phyloP scores from a whole-genome alignment of 2,113 vertebrate species.

The Bubo bubo region DNA sequence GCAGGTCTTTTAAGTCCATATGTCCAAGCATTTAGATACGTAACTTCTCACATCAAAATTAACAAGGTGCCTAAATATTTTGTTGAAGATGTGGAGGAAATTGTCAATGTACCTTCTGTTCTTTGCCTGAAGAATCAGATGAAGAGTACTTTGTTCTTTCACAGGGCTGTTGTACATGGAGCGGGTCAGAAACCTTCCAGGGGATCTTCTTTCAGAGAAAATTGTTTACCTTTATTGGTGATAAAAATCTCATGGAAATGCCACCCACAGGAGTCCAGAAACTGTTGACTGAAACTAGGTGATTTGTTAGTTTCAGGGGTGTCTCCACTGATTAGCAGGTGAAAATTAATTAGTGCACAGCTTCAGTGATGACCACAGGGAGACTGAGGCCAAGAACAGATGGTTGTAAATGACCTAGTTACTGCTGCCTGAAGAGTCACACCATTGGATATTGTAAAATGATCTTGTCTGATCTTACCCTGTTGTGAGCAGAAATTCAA shows the following conservation, averaged over 20 bases:
- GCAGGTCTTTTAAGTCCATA: not conserved
- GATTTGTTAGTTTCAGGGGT: not conserved
- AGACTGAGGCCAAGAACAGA: slow-evolving; percentile 18
- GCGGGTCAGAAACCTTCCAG: not conserved
- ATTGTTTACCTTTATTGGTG: not conserved
- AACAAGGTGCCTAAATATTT: not conserved
- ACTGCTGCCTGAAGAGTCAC: slow-evolving; percentile 45
- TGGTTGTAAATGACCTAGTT: slow-evolving; percentile 47
- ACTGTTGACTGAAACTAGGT: not conserved
- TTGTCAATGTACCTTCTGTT: not conserved
- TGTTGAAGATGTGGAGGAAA: not conserved
- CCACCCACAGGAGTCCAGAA: not conserved
- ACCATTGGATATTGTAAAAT: not conserved
- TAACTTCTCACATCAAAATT: not conserved
- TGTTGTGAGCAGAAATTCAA: slow-evolving; percentile 7
- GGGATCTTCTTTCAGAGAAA: not conserved
- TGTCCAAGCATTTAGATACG: not conserved
- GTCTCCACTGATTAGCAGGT: not conserved
- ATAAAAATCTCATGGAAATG: not conserved
- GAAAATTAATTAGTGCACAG: slow-evolving; percentile 24
- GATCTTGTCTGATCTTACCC: not conserved
- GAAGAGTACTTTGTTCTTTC: not conserved
- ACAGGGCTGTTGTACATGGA: fast-evolving
- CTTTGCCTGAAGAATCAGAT: not conserved
- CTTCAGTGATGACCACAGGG: not conserved